Conservation (phyloP, 2,888 invertebrate genomes). For the Vesta saturnalis region DNA sequence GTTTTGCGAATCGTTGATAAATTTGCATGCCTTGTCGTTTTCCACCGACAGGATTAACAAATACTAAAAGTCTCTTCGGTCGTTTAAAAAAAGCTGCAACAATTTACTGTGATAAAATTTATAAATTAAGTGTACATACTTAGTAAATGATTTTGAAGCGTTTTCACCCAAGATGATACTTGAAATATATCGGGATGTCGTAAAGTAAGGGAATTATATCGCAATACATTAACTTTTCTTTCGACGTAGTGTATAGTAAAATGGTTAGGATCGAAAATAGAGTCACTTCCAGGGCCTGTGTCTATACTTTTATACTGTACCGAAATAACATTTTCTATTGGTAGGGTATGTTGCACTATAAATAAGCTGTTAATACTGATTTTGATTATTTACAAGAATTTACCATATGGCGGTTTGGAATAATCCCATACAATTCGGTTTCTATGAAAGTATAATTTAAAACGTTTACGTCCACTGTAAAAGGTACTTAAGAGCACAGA, state of each 20-base stretch:
- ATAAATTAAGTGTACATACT: constrained; percentile 55
- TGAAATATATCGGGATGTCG: constrained; percentile 70
- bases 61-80: constrained; percentile 77
- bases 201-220: constrained; percentile 66
- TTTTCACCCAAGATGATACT: constrained; percentile 71
- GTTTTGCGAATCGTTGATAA: constrained; percentile 77
- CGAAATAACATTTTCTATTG: constrained; percentile 67
- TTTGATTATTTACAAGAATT: constrained; percentile 49
- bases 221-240: constrained; percentile 68
- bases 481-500: constrained; percentile 64
- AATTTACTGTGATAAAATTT: not conserved
- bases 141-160: constrained; percentile 65
- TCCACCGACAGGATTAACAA: constrained; percentile 88
- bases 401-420: constrained; percentile 66
- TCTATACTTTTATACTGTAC: constrained; percentile 63
- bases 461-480: constrained; percentile 69
- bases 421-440: constrained; percentile 73
- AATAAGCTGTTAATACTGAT: constrained; percentile 33
- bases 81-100: constrained; percentile 65
- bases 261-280: constrained; percentile 59
- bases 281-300: constrained; percentile 57
- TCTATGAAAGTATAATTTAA: constrained; percentile 71
- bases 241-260: constrained; percentile 73
- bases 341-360: constrained; percentile 66
- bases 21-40: constrained; percentile 77